These are phyloP conservation scores for Caretta caretta DNA, from an alignment of 2,113 vertebrate species.

Conservation along the genomic window DNA sequence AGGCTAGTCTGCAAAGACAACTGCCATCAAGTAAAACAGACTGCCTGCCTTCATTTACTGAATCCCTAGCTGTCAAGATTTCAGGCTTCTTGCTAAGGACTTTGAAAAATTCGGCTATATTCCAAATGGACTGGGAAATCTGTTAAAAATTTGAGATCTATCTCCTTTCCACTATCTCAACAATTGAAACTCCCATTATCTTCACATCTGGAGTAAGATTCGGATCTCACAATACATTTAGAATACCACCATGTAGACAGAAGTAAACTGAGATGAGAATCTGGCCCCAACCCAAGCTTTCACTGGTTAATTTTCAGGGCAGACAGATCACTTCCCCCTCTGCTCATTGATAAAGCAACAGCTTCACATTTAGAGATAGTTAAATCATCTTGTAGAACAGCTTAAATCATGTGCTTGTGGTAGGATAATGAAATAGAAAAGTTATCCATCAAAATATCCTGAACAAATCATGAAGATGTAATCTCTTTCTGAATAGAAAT, in stretches of 20 bases:
- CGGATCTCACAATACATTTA: not conserved
- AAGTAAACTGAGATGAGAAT: not conserved
- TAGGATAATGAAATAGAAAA: conserved; percentile 33
- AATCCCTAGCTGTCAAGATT: too few species aligned
- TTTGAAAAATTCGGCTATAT: not conserved
- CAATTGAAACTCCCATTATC: not conserved
- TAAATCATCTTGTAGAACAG: not conserved
- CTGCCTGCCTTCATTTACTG: too few species aligned
- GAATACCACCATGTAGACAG: not conserved
- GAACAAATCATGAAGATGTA: not conserved
- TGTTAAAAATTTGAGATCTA: not conserved
- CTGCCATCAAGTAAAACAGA: too few species aligned
- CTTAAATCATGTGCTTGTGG: not conserved
- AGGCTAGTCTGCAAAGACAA: too few species aligned
- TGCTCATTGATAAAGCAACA: conserved; percentile 4
- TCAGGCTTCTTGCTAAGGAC: too few species aligned
- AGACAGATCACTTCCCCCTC: not conserved
- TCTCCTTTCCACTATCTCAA: not conserved
- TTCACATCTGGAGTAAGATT: not conserved
- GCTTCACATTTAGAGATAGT: conserved; percentile 18
- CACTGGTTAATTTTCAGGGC: not conserved
- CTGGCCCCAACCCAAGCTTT: not conserved
- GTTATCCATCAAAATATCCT: not conserved
- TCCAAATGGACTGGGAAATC: not conserved
- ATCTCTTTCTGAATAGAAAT: conserved; percentile 40